Evolutionary conservation across 2,888 invertebrate genomes (phyloP), one percentile per base, ranked within the genome.

Genomic region (Acanthosepion pharaonis): DNA sequence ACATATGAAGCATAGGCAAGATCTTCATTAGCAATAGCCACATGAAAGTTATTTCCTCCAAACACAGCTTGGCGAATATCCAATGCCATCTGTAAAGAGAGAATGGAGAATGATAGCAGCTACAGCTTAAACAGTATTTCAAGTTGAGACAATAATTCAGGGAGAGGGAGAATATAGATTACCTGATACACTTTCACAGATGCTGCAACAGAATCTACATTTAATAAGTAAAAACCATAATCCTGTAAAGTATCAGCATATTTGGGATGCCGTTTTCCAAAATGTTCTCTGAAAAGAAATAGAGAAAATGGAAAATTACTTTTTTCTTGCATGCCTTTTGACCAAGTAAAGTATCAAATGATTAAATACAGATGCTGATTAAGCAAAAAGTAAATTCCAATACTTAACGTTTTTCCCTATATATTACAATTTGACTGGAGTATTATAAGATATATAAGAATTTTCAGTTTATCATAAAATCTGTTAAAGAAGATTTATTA

Each of bases 1-100:
- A 99, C 99, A 97, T 99, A 99, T 25, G 98, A 98, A 94, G 99
- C 99, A 97, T 99, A 99, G 0, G 99, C 99, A 93, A 99, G 98
- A 98, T 99, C 99, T 97, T 99, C 99, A 97, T 99, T 98, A 55
- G 98, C 98, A 55, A 98, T 98, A 0, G 99, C 99, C 96, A 99
- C 98, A 97, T 98, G 98, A 95, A 99, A 98, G 97, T 99, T 99
- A 97, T 98, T 98, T 96, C 98, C 98, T 0, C 98, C 98, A 98
- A 99, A 99, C 96, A 99, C 98, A 94, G 98, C 97, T 96, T 98
- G 98, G 95, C 99, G 98, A 91, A 98, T 98, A 92, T 98, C 98
- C 95, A 99, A 97, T 0, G 99, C 97, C 96, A 97, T 97, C 97
- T 97, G 95, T 59, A 96, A 96, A 94, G 94, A 91, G 92, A 95